Conservation (phyloP, 2,113 vertebrate genomes). For the Eurypyga helias region DNA sequence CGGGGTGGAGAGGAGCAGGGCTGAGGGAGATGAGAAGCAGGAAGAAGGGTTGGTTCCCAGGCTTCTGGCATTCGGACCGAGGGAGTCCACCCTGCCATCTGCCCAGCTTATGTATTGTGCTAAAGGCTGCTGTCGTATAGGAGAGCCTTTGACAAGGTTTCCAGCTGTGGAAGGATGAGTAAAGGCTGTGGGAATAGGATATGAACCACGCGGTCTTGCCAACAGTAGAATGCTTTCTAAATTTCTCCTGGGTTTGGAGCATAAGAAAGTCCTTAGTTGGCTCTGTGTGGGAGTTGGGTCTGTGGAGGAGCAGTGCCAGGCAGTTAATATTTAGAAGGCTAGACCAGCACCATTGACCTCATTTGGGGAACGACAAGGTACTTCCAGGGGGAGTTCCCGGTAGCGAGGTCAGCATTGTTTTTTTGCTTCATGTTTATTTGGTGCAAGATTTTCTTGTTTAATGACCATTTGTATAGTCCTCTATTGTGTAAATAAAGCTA, state of each 20-base stretch:
- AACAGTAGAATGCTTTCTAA: slow-evolving; percentile 41
- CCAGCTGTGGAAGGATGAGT: slow-evolving; percentile 70
- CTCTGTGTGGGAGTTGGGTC: background rate
- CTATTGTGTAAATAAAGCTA: slow-evolving; percentile 61
- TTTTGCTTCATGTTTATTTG: slow-evolving; percentile 22
- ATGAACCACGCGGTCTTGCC: slow-evolving; percentile 20
- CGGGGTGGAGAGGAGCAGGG: background rate
- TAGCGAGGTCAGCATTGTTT: slow-evolving; percentile 26
- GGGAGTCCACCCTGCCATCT: slow-evolving; percentile 64
- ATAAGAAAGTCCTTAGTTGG: background rate
- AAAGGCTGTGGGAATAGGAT: slow-evolving; percentile 72
- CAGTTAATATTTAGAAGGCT: slow-evolving; percentile 41
- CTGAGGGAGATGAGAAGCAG: slow-evolving; percentile 67
- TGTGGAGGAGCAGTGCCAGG: background rate
- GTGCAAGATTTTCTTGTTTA: slow-evolving; percentile 24
- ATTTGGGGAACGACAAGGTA: background rate
- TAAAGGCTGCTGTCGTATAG: slow-evolving; percentile 12
- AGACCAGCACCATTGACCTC: background rate
- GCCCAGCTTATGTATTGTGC: slow-evolving; percentile 60
- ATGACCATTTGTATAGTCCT: background rate
- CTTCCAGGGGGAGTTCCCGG: slow-evolving; percentile 10
- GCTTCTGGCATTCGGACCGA: slow-evolving; percentile 51
- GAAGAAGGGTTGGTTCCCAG: slow-evolving; percentile 69
- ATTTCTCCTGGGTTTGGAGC: slow-evolving; percentile 50
- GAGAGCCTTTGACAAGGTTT: slow-evolving; percentile 60